A percentile compares a stretch with the other conserved stretches of the same genome.
Evolutionary conservation across 2,113 vertebrate genomes (phyloP).

Genomic region (Herpetotheres cachinnans): DNA sequence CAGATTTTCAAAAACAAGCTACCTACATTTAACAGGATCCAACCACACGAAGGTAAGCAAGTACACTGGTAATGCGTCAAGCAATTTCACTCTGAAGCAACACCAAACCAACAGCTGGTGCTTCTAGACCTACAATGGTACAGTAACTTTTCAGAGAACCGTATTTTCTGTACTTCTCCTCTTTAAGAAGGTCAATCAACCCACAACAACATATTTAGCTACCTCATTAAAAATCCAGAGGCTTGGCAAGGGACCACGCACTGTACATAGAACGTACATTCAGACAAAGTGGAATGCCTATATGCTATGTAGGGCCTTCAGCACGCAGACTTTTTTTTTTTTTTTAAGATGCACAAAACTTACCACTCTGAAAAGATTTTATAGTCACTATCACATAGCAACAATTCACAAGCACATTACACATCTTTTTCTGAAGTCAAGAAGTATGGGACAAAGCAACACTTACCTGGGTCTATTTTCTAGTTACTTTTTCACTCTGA

Average conservation of each 20-base stretch:
- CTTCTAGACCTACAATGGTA: not conserved
- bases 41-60: not conserved
- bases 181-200: not conserved
- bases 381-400: not conserved
- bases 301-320: not conserved
- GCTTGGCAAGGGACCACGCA: accelerated
- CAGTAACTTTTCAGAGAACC: not conserved
- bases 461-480: not conserved
- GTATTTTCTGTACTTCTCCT: not conserved
- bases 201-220: not conserved
- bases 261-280: not conserved
- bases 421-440: not conserved
- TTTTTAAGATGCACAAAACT: not conserved
- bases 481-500: not conserved
- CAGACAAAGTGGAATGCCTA: not conserved
- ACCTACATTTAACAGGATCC: not conserved
- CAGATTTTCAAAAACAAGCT: not conserved
- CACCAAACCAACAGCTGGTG: not conserved
- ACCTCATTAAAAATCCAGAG: not conserved
- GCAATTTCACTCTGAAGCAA: not conserved
- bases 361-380: not conserved
- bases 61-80: not conserved
- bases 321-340: not conserved
- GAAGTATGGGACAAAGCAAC: not conserved
- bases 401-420: not conserved